Conservation (phyloP, 2,888 invertebrate genomes). For the Neoascia interrupta region DNA sequence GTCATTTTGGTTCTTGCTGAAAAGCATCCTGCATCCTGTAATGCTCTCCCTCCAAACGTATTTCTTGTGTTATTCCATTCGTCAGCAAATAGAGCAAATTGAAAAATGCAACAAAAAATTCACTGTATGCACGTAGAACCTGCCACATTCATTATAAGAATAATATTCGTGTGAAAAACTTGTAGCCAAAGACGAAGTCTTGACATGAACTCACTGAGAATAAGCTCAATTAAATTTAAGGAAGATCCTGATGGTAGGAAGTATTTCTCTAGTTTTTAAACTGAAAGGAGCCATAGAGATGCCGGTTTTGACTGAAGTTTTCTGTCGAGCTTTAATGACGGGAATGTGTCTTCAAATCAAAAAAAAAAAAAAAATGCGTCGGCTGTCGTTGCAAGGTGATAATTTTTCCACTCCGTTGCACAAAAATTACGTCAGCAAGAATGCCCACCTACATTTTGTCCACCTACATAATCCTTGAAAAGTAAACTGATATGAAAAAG, state of each 20-base stretch:
- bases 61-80: slow-evolving; percentile 28
- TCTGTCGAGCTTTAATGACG: no score
- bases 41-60: slow-evolving; percentile 1
- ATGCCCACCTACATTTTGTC: no score
- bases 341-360: no score
- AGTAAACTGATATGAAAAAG: no score
- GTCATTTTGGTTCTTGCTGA: slow-evolving; percentile 52
- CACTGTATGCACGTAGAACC: slow-evolving; percentile 56
- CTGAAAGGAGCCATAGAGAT: no score
- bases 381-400: no score
- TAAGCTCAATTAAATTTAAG: slow-evolving; percentile 57
- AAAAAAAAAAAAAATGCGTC: no score
- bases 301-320: no score
- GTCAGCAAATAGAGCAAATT: slow-evolving; percentile 15
- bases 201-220: slow-evolving; percentile 14
- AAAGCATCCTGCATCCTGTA: neutral
- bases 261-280: no score
- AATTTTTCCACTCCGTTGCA: no score
- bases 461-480: no score
- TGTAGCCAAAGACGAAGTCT: slow-evolving; percentile 26
- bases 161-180: slow-evolving; percentile 57
- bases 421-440: no score
- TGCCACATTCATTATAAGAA: slow-evolving; percentile 60
- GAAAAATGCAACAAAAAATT: neutral
- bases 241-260: slow-evolving; percentile 24